Conservation (phyloP, 2,113 vertebrate genomes). For the Catharus minimus region DNA sequence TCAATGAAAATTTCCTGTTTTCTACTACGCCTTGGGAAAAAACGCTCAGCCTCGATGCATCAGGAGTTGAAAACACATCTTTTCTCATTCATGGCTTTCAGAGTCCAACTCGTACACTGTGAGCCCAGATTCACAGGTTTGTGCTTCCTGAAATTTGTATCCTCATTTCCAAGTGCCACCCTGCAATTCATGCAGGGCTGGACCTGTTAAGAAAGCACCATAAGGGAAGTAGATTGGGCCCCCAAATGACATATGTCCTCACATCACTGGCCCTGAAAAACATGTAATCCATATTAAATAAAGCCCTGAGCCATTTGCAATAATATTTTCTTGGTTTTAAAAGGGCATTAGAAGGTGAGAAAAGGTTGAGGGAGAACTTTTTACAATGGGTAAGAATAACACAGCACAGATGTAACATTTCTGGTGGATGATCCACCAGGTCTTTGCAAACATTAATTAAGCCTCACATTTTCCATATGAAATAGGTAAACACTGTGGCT, state of each 20-base stretch:
- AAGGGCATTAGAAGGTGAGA: slow-evolving; percentile 13
- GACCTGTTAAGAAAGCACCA: not conserved
- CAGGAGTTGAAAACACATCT: not conserved
- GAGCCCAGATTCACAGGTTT: not conserved
- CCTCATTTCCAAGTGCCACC: not conserved
- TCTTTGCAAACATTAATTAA: slow-evolving; percentile 40
- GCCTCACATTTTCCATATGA: slow-evolving; percentile 32
- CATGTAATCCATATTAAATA: not conserved
- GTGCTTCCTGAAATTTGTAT: not conserved
- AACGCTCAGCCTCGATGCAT: not conserved
- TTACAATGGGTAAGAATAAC: not conserved
- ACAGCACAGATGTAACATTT: slow-evolving; percentile 10
- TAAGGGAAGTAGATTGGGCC: not conserved
- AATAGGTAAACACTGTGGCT: slow-evolving; percentile 36
- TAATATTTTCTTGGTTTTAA: not conserved
- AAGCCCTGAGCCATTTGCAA: not conserved
- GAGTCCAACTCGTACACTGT: not conserved
- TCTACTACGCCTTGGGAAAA: not conserved
- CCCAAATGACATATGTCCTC: not conserved
- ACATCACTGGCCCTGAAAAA: not conserved
- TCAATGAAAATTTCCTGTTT: slow-evolving; percentile 35
- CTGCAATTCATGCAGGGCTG: not conserved
- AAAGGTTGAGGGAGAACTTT: slow-evolving; percentile 10
- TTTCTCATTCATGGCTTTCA: not conserved
- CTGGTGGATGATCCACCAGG: slow-evolving; percentile 15